Base-by-base conservation (phyloP, 2,888 invertebrate species). In the Cantharis rustica region DNA sequence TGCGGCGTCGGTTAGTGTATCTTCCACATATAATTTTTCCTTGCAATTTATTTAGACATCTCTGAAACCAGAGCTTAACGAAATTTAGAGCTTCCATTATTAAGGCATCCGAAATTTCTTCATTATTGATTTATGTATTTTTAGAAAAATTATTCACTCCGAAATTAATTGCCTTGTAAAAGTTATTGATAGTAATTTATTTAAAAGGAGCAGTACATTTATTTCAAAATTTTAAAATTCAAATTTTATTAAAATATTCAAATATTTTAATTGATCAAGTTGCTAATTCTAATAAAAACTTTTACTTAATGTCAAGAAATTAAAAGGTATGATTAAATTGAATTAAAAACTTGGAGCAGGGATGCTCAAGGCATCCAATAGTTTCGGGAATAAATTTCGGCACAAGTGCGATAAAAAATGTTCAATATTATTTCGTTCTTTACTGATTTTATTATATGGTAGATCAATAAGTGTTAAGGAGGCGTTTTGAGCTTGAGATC, bases 401-500 rank as follows among this genome's bases (percentile, higher is more conserved):
- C 47, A 47, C 47, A 47, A 47, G 47, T 47, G 47, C 47, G n/a
- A 13, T 47, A 47, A 47, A 47, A 13, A 61, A 17, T 31, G 16
- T 69, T 31, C 17, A 17, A 17, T 69, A n/a, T 17, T 47, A 17
- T 69, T 69, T 23, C 62, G 17, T 20, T 76, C 73, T 73, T 69
- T 76, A 70, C 61, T 68, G 76, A 70, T 76, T 76, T 75, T 69
- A 69, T 31, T 69, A 66, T 66, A 31, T 27, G 11, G 68, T 11
- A 63, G 77, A 72, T 77, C 77, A 72, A 77, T 77, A 77, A 77
- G 71, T 74, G 71, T 74, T 70, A 63, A 71, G 69, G 70, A 74
- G 76, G 77, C 75, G 77, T 75, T 77, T 61, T 72, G 71, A 75
- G 75, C 75, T 63, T 69, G 72, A 71, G 75, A 75, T 77, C 74